phyloP scores from a whole-genome alignment of 2,113 vertebrate species.

The Chitala chitala region DNA sequence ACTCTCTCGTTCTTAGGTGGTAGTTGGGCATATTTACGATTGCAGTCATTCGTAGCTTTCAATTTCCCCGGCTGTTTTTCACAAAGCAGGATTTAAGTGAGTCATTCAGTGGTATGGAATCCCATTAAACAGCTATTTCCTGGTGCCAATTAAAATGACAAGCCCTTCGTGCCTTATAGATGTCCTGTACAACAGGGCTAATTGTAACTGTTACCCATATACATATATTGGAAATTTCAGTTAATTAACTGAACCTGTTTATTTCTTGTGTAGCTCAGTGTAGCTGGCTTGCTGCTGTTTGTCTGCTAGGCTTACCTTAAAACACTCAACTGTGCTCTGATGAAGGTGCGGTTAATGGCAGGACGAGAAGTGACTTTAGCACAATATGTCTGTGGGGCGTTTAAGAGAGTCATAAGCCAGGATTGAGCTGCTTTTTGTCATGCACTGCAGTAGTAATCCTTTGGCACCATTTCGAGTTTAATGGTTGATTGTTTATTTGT shows the following conservation, averaged over 20 bases:
- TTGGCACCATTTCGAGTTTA: no score
- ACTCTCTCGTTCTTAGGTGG: constrained; percentile 33
- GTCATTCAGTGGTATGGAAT: constrained; percentile 33
- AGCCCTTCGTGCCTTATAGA: not conserved
- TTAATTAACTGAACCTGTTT: no score
- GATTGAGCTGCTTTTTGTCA: no score
- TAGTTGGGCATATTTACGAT: constrained; percentile 42
- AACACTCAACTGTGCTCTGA: no score
- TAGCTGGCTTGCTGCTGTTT: not conserved
- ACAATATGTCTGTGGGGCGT: no score
- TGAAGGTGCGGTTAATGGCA: no score
- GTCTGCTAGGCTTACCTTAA: no score
- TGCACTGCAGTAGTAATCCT: no score
- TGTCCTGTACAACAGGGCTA: not conserved
- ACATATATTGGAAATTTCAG: constrained; percentile 1
- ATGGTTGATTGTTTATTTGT: no score
- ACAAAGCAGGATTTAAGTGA: constrained; percentile 41
- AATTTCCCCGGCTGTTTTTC: constrained; percentile 36
- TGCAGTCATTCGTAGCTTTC: constrained; percentile 40
- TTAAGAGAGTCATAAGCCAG: no score
- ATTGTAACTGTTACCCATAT: constrained; percentile 3
- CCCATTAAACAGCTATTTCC: constrained; percentile 42
- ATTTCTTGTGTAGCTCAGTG: not conserved
- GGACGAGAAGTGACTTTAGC: no score
- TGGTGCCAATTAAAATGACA: constrained; percentile 25